A percentile compares a stretch with the other conserved stretches of the same genome.
Evolutionary conservation across 2,113 vertebrate species (phyloP).

Genomic region (Chelonoidis abingdonii): DNA sequence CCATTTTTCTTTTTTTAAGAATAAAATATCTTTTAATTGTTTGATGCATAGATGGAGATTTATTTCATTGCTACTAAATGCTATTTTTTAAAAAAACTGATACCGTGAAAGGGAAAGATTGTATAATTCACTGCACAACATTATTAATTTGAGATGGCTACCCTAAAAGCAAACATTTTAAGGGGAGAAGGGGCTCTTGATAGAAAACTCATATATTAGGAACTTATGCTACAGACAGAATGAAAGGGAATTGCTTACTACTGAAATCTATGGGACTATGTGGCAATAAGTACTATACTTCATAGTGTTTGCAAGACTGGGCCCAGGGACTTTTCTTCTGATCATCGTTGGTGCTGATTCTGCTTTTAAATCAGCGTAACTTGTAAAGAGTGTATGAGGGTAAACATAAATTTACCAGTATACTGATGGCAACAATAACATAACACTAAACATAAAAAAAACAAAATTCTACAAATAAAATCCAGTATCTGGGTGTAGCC

Average conservation of each 20-base stretch:
- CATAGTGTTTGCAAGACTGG: not conserved
- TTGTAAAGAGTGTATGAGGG: not conserved
- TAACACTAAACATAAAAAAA: not conserved
- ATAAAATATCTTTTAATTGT: constrained; percentile 55
- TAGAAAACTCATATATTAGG: not conserved
- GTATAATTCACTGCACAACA: not conserved
- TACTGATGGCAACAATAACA: not conserved
- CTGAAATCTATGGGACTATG: not conserved
- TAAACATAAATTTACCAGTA: not conserved
- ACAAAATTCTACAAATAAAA: not conserved
- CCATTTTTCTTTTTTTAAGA: not conserved
- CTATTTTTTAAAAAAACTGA: accelerated
- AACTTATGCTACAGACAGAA: not conserved
- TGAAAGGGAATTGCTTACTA: not conserved
- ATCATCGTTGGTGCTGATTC: not conserved
- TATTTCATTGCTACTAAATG: not conserved
- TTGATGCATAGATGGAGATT: not conserved
- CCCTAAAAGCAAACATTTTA: not conserved
- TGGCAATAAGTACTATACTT: not conserved
- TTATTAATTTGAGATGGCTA: not conserved
- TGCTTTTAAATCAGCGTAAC: not conserved
- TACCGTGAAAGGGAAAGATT: accelerated
- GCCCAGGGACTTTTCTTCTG: not conserved
- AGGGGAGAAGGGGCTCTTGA: not conserved
- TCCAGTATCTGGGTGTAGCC: not conserved